Evolutionary conservation across 2,113 vertebrate species (phyloP).

Genomic region (Brevimyrus niger): DNA sequence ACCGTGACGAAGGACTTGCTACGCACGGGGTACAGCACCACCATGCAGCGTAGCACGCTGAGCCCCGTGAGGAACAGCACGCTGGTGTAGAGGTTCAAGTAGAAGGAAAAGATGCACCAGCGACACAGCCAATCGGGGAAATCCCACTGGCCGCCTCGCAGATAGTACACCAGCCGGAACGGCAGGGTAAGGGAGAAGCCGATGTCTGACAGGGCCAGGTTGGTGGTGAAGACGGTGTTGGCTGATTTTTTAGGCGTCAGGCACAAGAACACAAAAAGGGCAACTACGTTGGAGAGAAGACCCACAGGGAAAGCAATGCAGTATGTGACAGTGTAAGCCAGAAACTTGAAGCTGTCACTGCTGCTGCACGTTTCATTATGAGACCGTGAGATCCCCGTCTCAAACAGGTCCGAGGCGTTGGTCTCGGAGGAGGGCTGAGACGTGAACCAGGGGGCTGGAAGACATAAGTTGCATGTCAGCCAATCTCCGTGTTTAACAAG

Average conservation of each 20-base stretch:
- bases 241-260: conserved; percentile 32
- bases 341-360: conserved; percentile 45
- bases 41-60: conserved; percentile 55
- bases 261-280: conserved; percentile 46
- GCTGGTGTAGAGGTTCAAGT: conserved; percentile 61
- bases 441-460: neutral
- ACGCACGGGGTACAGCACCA: conserved; percentile 37
- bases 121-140: conserved; percentile 58
- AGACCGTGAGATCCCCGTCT: neutral
- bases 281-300: conserved; percentile 44
- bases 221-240: conserved; percentile 55
- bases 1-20: conserved; percentile 29
- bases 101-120: conserved; percentile 52
- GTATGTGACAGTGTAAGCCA: conserved; percentile 50
- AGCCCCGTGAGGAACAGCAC: conserved; percentile 59
- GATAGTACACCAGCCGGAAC: conserved; percentile 54
- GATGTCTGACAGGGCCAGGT: conserved; percentile 56
- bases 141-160: conserved; percentile 36
- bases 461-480: neutral
- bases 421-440: neutral
- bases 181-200: conserved; percentile 59
- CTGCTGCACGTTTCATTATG: conserved; percentile 19
- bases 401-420: neutral
- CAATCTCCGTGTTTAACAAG: neutral
- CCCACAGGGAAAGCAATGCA: conserved; percentile 49